A percentile compares a stretch with the other conserved stretches of the same genome.
Evolutionary conservation across 2,797 vertebrate genomes (phyloP).

Genomic region (Semaprochilodus insignis): DNA sequence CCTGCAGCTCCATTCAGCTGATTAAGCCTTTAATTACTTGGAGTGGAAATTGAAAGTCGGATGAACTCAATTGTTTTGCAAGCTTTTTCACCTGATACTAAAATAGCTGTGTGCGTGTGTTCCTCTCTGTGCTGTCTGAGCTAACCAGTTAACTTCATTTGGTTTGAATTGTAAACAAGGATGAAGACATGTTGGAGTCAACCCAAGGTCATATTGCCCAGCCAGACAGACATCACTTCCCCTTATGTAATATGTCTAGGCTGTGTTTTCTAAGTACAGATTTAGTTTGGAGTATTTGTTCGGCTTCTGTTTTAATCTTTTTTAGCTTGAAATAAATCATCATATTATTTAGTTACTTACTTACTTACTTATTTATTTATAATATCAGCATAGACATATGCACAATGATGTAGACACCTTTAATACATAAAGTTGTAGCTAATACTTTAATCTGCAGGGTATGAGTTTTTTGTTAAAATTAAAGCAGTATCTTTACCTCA

Average conservation of each 20-base stretch:
- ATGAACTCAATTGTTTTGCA: neutral
- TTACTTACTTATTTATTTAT: too few species aligned
- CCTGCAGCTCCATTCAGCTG: neutral
- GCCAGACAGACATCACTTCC: neutral
- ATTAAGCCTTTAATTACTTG: neutral
- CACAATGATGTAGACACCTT: too few species aligned
- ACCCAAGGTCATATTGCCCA: neutral
- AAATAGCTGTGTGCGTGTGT: neutral
- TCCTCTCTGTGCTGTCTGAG: neutral
- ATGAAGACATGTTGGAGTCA: neutral
- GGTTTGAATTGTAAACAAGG: neutral
- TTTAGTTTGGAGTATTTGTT: neutral
- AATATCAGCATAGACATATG: too few species aligned
- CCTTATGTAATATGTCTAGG: too few species aligned
- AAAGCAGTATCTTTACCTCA: too few species aligned
- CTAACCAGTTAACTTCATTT: neutral
- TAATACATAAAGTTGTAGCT: too few species aligned
- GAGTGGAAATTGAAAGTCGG: neutral
- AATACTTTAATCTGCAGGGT: too few species aligned
- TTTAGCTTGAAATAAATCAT: neutral
- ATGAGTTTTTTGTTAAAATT: too few species aligned
- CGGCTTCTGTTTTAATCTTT: too few species aligned
- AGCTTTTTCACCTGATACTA: neutral
- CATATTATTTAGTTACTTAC: too few species aligned
- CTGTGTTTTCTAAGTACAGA: neutral